Percentiles rank a stretch among this genome's conserved stretches.
Evolutionary conservation across 1,140 invertebrate genomes (phyloP).

Genomic region (Mactra quadrangularis): DNA sequence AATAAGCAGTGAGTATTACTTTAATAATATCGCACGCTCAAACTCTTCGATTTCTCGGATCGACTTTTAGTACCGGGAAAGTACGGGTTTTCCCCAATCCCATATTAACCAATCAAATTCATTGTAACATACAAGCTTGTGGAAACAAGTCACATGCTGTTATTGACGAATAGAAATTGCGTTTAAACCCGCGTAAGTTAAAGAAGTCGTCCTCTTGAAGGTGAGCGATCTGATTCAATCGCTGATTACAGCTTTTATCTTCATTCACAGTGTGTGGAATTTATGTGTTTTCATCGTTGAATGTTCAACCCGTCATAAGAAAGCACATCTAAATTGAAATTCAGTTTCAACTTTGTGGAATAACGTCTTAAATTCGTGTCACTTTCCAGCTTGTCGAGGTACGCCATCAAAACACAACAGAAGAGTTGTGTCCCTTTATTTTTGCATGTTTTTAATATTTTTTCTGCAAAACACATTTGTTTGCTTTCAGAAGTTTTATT

Average conservation of each 20-base stretch:
- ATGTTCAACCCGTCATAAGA: background rate
- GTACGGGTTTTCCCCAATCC: no score
- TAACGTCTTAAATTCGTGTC: background rate
- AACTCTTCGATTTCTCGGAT: no score
- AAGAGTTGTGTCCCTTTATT: slow-evolving; percentile 28
- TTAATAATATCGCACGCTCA: no score
- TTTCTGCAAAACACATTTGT: background rate
- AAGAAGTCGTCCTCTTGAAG: slow-evolving; percentile 55
- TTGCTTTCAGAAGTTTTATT: background rate
- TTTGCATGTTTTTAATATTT: background rate
- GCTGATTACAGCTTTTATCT: background rate
- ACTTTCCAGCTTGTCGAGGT: slow-evolving; percentile 26
- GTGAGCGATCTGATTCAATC: slow-evolving; percentile 50
- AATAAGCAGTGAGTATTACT: no score
- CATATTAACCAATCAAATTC: slow-evolving; percentile 1
- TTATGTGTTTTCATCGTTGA: slow-evolving; percentile 24
- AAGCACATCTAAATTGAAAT: background rate
- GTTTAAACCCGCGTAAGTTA: slow-evolving; percentile 57
- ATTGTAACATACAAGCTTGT: background rate
- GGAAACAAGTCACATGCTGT: background rate
- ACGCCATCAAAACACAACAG: slow-evolving; percentile 10
- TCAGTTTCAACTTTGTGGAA: background rate
- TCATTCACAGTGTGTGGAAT: background rate
- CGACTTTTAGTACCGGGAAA: no score
- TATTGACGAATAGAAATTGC: slow-evolving; percentile 32